Evolutionary conservation across 1,140 invertebrate genomes (phyloP).

Genomic region (Neuroterus valhalla): DNA sequence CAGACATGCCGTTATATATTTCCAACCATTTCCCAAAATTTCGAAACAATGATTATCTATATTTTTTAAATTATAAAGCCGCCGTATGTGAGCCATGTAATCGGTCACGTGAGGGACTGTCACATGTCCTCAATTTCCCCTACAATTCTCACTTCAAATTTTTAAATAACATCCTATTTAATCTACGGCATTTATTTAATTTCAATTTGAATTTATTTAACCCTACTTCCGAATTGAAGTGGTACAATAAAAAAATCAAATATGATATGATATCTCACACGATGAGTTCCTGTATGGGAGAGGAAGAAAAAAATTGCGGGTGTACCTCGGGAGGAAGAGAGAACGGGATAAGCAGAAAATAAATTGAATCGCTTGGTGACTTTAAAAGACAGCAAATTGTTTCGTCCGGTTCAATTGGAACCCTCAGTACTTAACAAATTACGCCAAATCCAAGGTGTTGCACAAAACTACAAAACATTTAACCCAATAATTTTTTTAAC

Average conservation of each 20-base stretch:
- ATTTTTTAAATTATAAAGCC: no score
- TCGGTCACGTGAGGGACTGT: no score
- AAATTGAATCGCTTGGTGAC: slow-evolving; percentile 70
- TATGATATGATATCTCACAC: not conserved
- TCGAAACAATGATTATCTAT: no score
- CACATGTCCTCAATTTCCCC: no score
- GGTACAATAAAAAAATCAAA: slow-evolving; percentile 3
- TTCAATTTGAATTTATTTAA: not conserved
- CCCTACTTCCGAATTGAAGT: slow-evolving; percentile 4
- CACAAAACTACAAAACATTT: not conserved
- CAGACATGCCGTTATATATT: no score
- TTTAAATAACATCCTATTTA: not conserved
- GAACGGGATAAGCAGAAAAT: slow-evolving; percentile 52
- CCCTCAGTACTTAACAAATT: slow-evolving; percentile 56
- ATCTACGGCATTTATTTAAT: not conserved
- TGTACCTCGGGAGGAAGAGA: slow-evolving; percentile 15
- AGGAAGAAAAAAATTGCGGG: slow-evolving; percentile 18
- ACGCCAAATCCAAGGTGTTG: slow-evolving; percentile 35
- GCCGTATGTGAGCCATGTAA: no score
- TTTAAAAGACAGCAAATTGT: slow-evolving; percentile 69
- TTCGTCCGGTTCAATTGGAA: slow-evolving; percentile 71
- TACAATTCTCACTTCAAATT: no score
- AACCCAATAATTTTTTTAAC: not conserved
- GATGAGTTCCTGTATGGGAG: slow-evolving; percentile 2
- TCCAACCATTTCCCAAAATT: no score